phyloP scores from a whole-genome alignment of 2,888 invertebrate genomes.

The Eulithis prunata region DNA sequence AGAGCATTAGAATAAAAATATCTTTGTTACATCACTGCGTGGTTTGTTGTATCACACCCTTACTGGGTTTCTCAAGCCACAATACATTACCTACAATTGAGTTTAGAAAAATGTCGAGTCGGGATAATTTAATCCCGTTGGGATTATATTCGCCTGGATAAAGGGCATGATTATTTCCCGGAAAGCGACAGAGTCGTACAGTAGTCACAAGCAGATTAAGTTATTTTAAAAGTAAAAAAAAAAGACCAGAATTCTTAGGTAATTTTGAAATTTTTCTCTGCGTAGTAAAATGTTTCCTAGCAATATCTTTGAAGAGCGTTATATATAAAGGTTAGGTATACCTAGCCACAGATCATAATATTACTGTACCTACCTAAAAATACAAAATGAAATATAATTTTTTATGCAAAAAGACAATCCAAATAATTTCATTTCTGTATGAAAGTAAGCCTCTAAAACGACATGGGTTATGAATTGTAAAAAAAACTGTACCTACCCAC shows the following conservation, averaged over 20 bases:
- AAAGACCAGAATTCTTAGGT: no score
- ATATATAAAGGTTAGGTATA: no score
- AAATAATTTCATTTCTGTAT: no score
- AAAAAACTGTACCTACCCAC: no score
- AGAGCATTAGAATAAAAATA: constrained; percentile 8
- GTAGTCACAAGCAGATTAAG: neutral
- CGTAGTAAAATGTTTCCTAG: neutral
- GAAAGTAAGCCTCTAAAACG: no score
- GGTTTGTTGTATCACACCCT: neutral
- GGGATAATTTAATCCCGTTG: constrained; percentile 58
- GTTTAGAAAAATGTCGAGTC: constrained; percentile 45
- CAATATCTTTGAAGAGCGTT: neutral
- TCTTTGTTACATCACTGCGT: neutral
- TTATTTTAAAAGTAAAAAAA: no score
- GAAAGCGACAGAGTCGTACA: constrained; percentile 27
- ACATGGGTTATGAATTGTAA: no score
- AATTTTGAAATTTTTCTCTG: neutral
- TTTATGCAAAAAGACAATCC: no score
- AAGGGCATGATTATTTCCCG: constrained; percentile 35
- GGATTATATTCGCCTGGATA: constrained; percentile 54
- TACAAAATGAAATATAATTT: no score
- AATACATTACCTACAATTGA: constrained; percentile 35
- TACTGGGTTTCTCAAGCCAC: constrained; percentile 9
- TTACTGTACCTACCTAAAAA: no score
- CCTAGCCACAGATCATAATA: no score